Conservation (phyloP, 2,797 vertebrate species). For the Synanceia verrucosa region DNA sequence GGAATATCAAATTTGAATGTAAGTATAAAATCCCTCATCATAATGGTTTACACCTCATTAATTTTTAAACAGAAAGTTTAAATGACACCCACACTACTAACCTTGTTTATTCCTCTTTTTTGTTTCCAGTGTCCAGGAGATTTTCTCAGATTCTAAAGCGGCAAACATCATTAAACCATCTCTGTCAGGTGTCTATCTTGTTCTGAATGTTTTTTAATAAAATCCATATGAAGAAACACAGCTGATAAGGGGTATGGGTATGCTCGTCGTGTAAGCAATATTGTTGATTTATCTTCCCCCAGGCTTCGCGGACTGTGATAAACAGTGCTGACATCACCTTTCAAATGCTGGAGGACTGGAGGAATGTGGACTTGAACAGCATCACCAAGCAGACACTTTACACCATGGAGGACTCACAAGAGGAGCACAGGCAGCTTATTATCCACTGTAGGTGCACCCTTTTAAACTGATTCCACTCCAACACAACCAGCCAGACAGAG, state of each 20-base stretch:
- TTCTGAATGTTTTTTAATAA: constrained; percentile 62
- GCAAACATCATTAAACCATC: constrained; percentile 98
- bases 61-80: neutral
- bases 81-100: constrained; percentile 1
- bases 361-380: constrained; percentile 99
- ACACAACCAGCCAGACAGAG: constrained; percentile 12
- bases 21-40: constrained; percentile 62
- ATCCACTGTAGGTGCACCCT: constrained; percentile 88
- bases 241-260: constrained; percentile 60
- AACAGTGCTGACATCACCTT: constrained; percentile 99
- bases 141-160: constrained; percentile 98
- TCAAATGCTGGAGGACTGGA: constrained; percentile 99
- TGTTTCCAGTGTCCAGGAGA: constrained; percentile 93
- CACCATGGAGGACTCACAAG: constrained; percentile 97
- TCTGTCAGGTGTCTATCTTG: constrained; percentile 90
- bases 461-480: constrained; percentile 13
- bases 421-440: constrained; percentile 97
- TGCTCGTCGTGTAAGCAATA: constrained; percentile 51
- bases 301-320: constrained; percentile 99
- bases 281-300: constrained; percentile 54
- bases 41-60: neutral
- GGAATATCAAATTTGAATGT: constrained; percentile 99
- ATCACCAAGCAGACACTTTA: constrained; percentile 99
- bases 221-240: constrained; percentile 59
- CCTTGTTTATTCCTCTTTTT: constrained; percentile 4